Conservation (phyloP, 2,797 vertebrate genomes). For the Bovichtus variegatus region DNA sequence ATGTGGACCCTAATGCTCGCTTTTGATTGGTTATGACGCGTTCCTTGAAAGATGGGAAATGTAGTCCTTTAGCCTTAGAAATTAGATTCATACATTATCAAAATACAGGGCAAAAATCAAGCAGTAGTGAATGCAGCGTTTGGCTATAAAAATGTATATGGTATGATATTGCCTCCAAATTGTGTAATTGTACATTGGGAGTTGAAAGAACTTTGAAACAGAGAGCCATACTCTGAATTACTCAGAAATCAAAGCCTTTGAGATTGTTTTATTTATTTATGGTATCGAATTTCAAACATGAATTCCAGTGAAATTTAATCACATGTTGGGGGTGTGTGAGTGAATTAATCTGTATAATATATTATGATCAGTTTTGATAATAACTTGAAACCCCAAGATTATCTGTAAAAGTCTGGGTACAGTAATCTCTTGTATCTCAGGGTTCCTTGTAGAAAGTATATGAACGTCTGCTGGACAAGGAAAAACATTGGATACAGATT, state of each 20-base stretch:
- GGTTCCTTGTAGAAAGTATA: background rate
- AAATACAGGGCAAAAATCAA: background rate
- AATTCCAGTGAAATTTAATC: background rate
- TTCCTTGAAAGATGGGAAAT: slow-evolving; percentile 41
- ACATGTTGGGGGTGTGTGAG: background rate
- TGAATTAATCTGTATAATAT: background rate
- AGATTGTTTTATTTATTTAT: background rate
- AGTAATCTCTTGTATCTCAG: background rate
- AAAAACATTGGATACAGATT: slow-evolving; percentile 1
- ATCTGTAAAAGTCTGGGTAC: background rate
- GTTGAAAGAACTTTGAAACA: background rate
- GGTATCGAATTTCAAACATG: background rate
- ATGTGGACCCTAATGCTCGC: background rate
- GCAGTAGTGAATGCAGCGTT: background rate
- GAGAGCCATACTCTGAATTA: background rate
- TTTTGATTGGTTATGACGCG: slow-evolving; percentile 56
- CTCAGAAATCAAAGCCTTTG: background rate
- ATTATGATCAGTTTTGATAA: background rate
- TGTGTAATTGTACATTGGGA: background rate
- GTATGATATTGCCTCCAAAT: background rate
- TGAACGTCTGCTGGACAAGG: background rate
- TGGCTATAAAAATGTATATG: background rate
- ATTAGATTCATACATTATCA: background rate
- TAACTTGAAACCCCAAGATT: background rate
- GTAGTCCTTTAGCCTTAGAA: slow-evolving; percentile 53